Evolutionary conservation across 2,888 invertebrate species (phyloP), one percentile per base, ranked within the genome.

Genomic region (Eristalis intricaria): DNA sequence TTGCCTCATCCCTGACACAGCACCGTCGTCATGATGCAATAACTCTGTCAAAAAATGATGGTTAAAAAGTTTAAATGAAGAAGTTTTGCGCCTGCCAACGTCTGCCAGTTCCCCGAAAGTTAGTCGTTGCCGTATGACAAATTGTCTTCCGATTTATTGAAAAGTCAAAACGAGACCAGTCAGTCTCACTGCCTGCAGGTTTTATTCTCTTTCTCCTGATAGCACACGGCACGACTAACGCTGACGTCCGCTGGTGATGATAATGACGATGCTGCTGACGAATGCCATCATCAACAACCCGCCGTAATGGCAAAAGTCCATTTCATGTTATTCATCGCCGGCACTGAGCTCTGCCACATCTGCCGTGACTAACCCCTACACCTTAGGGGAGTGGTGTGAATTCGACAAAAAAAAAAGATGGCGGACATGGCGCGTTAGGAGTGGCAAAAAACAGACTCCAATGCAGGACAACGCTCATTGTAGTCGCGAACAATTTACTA

Each of bases 401-500:
- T 8, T 11, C 22, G 13, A 38, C 35, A 8, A 4, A 65, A 65
- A 38, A 38, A 65, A 65, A 38, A 64, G 11, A 65, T 32, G 35
- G 32, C 35, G 22, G 35, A 65, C 19, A 32, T 35, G 63, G 19
- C 35, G n/a, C 61, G 26, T 15, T 11, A 35, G 15, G 13, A 10
- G n/a, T 66, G 8, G 50, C 38, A 68, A 71, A 75, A 84, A 8
- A 32, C 15, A 74, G 70, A 56, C 29, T 29, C 73, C 60, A 74
- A 82, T 82, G 85, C 77, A 86, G 82, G 77, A 78, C 77, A 82
- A 50, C 50, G 85, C 77, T 82, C 74, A 85, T 85, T 85, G 85
- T 85, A 82, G 85, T 85, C 82, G 74, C 82, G 82, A 82, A 82
- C 85, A 86, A 86, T 82, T 82, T 86, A 86, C 85, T 86, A 78